Evolutionary conservation across 2,888 invertebrate species (phyloP).

Genomic region (Muscina levida): DNA sequence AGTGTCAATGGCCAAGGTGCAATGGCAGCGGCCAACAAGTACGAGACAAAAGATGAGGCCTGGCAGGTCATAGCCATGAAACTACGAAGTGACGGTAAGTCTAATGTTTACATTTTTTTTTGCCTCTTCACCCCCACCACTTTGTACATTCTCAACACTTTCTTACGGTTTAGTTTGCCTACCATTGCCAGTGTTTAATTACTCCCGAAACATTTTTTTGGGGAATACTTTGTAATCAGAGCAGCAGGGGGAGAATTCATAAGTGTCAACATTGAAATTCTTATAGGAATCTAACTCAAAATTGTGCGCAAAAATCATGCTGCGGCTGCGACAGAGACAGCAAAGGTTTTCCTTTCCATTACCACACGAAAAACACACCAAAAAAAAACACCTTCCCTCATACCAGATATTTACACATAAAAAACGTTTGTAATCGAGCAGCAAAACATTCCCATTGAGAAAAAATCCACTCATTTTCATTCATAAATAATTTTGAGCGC

Average conservation of each 20-base stretch:
- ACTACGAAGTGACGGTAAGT: constrained; percentile 78
- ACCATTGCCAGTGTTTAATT: too few relatives aligned
- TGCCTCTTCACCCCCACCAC: neutral
- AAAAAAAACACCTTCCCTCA: constrained; percentile 12
- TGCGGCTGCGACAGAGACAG: too few relatives aligned
- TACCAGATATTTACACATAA: constrained; percentile 28
- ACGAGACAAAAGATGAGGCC: constrained; percentile 79
- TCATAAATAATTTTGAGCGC: constrained; percentile 11
- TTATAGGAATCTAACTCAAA: constrained; percentile 11
- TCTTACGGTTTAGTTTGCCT: too few relatives aligned
- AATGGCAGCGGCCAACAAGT: constrained; percentile 71
- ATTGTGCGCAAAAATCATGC: neutral
- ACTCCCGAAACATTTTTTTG: neutral
- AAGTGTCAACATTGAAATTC: neutral
- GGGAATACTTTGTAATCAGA: constrained; percentile 15
- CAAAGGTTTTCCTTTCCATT: too few relatives aligned
- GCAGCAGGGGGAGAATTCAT: too few relatives aligned
- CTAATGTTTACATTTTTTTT: too few relatives aligned
- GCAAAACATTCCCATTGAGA: neutral
- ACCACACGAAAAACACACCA: neutral
- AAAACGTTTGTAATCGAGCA: neutral
- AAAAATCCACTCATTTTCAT: constrained; percentile 15
- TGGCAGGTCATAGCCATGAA: constrained; percentile 78
- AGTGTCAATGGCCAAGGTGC: constrained; percentile 66
- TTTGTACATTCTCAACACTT: too few relatives aligned